Conservation (phyloP, 2,888 invertebrate genomes). For the Cryptosula pallasiana region DNA sequence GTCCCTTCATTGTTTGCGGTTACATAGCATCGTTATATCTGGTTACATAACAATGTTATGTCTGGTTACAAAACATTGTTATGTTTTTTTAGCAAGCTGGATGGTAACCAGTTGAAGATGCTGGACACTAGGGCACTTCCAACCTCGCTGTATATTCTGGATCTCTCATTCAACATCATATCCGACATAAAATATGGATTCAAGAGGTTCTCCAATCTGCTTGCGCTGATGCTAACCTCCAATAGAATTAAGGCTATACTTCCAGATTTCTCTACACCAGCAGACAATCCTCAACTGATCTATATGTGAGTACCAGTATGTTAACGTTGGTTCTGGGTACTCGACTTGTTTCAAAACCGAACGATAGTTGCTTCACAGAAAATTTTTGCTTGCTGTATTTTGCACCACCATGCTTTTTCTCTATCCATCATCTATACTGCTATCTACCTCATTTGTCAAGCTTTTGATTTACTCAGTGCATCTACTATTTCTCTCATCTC, state of each 20-base stretch:
- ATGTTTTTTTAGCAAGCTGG: neutral
- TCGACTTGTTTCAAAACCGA: too few relatives aligned
- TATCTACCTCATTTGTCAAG: too few relatives aligned
- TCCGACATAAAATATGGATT: slow-evolving; percentile 9
- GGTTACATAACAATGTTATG: too few relatives aligned
- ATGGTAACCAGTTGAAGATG: slow-evolving; percentile 1
- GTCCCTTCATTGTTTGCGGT: too few relatives aligned
- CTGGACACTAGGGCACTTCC: neutral
- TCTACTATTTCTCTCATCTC: too few relatives aligned
- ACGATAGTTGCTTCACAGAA: too few relatives aligned
- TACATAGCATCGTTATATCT: too few relatives aligned
- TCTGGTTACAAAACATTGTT: too few relatives aligned
- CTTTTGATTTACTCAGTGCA: too few relatives aligned
- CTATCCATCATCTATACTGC: too few relatives aligned
- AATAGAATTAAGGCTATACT: slow-evolving; percentile 2
- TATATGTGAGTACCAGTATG: neutral
- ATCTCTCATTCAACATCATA: neutral
- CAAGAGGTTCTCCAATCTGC: neutral
- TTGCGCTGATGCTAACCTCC: neutral
- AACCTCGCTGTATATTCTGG: neutral
- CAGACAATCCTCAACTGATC: neutral
- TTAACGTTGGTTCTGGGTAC: neutral
- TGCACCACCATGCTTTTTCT: too few relatives aligned
- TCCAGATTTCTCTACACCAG: neutral
- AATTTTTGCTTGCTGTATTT: too few relatives aligned